Evolutionary conservation across 2,113 vertebrate species (phyloP).

Genomic region (Lanius ludovicianus): DNA sequence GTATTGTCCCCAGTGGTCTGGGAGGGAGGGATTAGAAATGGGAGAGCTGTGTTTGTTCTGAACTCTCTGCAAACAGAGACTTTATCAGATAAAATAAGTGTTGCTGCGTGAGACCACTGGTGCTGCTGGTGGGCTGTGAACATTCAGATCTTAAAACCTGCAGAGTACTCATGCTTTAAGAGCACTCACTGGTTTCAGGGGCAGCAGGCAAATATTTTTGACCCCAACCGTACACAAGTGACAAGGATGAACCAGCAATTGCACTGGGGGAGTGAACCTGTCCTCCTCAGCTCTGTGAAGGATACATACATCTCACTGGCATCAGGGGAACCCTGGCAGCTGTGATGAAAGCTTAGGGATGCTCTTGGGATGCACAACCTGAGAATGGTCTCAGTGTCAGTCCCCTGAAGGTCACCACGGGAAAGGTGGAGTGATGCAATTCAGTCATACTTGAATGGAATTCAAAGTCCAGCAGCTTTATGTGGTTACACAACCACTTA

Average conservation of each 20-base stretch:
- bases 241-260: not conserved
- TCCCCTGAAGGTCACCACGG: accelerated
- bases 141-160: not conserved
- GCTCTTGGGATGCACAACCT: accelerated
- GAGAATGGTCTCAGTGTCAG: not conserved
- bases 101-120: not conserved
- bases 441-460: accelerated
- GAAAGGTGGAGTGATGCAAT: accelerated
- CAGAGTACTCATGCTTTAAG: not conserved
- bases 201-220: not conserved
- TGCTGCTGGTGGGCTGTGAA: not conserved
- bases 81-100: not conserved
- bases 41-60: not conserved
- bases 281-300: not conserved
- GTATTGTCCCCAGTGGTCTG: not conserved
- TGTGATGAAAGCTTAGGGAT: not conserved
- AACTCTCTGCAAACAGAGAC: not conserved
- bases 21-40: not conserved
- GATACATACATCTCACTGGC: accelerated
- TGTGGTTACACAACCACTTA: accelerated
- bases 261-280: not conserved
- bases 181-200: not conserved
- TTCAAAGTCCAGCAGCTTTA: not conserved
- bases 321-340: not conserved
- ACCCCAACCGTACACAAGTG: not conserved